Conservation (phyloP, 2,797 vertebrate genomes). For the Pteropus rufus region DNA sequence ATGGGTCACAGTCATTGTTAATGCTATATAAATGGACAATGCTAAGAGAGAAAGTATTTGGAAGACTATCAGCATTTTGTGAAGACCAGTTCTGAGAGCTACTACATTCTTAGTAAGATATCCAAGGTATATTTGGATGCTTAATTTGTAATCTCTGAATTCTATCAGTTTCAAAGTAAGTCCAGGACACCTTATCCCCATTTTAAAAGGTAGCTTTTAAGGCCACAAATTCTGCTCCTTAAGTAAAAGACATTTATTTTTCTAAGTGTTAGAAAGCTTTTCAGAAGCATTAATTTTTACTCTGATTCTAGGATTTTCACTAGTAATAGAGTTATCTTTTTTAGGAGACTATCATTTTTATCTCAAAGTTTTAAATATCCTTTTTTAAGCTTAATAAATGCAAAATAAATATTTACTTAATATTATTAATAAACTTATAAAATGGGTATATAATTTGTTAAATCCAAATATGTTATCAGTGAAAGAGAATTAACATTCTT, state of each 20-base stretch:
- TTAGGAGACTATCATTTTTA: constrained; percentile 11
- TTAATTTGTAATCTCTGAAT: constrained; percentile 21
- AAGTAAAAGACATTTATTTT: neutral
- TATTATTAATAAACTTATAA: neutral
- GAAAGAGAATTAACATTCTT: constrained; percentile 18
- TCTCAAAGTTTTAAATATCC: neutral
- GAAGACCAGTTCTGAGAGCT: neutral
- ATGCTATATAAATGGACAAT: constrained; percentile 3
- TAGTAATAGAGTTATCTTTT: constrained; percentile 8
- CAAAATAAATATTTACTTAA: too few species aligned
- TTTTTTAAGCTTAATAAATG: neutral
- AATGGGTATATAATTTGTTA: neutral
- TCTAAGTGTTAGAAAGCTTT: neutral
- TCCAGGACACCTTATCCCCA: neutral
- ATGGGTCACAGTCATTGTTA: neutral
- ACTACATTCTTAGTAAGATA: neutral
- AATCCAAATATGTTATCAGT: constrained; percentile 25
- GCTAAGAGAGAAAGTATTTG: neutral
- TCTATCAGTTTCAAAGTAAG: neutral
- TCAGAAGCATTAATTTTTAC: constrained; percentile 31
- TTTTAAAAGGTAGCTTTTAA: constrained; percentile 45
- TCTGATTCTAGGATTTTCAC: constrained; percentile 27
- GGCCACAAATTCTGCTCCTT: constrained; percentile 11
- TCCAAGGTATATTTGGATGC: neutral
- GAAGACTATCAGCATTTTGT: constrained; percentile 2